Evolutionary conservation across 2,113 vertebrate genomes (phyloP).

Genomic region (Xiphophorus hellerii): DNA sequence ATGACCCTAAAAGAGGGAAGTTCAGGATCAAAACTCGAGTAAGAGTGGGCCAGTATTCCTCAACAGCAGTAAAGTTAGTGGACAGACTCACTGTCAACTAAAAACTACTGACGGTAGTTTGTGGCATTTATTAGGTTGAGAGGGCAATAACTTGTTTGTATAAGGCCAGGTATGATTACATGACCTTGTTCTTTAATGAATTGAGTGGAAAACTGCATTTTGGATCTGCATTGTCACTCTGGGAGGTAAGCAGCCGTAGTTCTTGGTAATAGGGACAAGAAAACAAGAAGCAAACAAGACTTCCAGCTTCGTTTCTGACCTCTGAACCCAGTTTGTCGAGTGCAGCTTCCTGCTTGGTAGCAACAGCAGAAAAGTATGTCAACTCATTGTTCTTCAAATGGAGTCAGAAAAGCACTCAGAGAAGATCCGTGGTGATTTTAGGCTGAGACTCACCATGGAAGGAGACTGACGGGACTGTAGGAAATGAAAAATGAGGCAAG

Average conservation of each 20-base stretch:
- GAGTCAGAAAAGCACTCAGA: neutral
- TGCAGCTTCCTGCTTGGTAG: conserved; percentile 10
- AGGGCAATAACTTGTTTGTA: neutral
- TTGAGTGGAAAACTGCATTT: neutral
- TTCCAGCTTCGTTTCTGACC: conserved; percentile 45
- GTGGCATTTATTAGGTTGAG: no score
- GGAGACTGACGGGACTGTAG: conserved; percentile 17
- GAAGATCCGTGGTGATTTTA: conserved; percentile 17
- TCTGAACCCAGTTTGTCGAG: conserved; percentile 35
- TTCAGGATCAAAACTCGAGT: no score
- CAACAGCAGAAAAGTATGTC: conserved; percentile 31
- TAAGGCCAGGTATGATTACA: neutral
- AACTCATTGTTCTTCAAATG: neutral
- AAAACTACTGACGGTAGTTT: no score
- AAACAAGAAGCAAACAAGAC: conserved; percentile 22
- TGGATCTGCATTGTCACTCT: conserved; percentile 15
- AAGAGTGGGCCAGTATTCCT: no score
- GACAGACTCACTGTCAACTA: no score
- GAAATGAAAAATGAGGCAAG: conserved; percentile 34
- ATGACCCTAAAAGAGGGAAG: no score
- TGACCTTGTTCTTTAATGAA: neutral
- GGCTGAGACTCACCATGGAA: conserved; percentile 20
- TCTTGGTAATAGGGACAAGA: conserved; percentile 32
- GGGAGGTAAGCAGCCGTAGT: conserved; percentile 17
- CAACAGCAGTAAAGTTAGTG: no score